A percentile compares a stretch with the other conserved stretches of the same genome.
phyloP scores from a whole-genome alignment of 1,140 invertebrate species.

The Rhagoletis pomonella region DNA sequence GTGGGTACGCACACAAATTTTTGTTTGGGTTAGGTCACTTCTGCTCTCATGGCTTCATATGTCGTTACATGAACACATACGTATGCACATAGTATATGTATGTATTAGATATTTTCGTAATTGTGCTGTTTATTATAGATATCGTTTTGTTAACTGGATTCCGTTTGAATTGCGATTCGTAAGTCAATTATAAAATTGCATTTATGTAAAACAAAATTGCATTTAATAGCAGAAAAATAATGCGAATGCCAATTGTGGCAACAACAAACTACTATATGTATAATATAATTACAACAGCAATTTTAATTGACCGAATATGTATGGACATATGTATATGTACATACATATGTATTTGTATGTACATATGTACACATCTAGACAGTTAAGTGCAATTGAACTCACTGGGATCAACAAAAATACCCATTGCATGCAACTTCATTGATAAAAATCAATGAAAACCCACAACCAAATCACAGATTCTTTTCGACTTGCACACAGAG shows the following conservation, averaged over 20 bases:
- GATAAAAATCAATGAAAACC: constrained; percentile 52
- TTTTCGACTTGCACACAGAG: not conserved
- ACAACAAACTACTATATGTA: no score
- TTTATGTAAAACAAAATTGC: constrained; percentile 38
- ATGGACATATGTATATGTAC: not conserved
- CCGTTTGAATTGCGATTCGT: constrained; percentile 1
- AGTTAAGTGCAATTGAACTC: not conserved
- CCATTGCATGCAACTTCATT: constrained; percentile 34
- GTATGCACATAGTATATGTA: no score
- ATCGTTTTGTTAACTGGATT: not conserved
- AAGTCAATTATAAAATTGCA: constrained; percentile 52
- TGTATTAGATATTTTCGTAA: no score
- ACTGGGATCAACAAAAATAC: not conserved
- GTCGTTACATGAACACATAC: no score
- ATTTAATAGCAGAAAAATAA: constrained; percentile 52
- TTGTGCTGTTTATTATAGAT: no score
- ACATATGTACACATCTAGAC: not conserved
- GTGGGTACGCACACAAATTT: no score
- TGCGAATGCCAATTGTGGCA: constrained; percentile 27
- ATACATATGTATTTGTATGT: not conserved
- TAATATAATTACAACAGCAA: not conserved
- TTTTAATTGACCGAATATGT: not conserved
- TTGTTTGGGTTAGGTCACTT: no score
- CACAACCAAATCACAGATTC: not conserved
- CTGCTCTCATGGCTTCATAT: no score